A percentile compares a stretch with the other conserved stretches of the same genome.
Conservation (phyloP, 2,797 vertebrate species). For the Denticeps clupeoides region DNA sequence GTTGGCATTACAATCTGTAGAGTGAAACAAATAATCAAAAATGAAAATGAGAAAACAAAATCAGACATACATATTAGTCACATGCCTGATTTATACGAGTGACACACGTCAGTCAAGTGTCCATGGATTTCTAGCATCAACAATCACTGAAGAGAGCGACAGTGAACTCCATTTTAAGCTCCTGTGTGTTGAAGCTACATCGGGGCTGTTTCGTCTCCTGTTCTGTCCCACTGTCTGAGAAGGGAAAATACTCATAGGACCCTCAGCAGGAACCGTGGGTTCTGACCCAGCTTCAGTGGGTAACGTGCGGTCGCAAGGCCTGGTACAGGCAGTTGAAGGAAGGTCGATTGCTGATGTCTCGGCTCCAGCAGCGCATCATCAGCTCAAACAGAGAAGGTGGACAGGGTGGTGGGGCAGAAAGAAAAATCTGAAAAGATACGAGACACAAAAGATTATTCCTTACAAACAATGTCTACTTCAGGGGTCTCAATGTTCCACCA, state of each 20-base stretch:
- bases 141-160: neutral
- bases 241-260: neutral
- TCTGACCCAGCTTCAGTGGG: slow-evolving; percentile 30
- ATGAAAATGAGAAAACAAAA: neutral
- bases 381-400: slow-evolving; percentile 68
- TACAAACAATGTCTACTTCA: no score
- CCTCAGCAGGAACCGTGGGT: neutral
- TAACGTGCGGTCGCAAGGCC: slow-evolving; percentile 71
- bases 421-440: slow-evolving; percentile 57
- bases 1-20: no score
- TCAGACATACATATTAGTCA: slow-evolving; percentile 3
- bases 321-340: slow-evolving; percentile 66
- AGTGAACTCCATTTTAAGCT: neutral
- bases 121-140: slow-evolving; percentile 18
- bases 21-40: slow-evolving; percentile 9
- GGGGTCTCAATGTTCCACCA: no score
- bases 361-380: slow-evolving; percentile 75
- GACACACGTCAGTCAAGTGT: slow-evolving; percentile 30
- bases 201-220: slow-evolving; percentile 11
- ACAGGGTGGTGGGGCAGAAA: slow-evolving; percentile 66
- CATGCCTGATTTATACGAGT: slow-evolving; percentile 4
- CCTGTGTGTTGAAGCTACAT: slow-evolving; percentile 19
- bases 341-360: slow-evolving; percentile 65
- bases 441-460: neutral
- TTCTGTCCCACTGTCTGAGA: slow-evolving; percentile 1